Evolutionary conservation across 2,888 invertebrate species (phyloP).

Genomic region (Aphodius sticticus): DNA sequence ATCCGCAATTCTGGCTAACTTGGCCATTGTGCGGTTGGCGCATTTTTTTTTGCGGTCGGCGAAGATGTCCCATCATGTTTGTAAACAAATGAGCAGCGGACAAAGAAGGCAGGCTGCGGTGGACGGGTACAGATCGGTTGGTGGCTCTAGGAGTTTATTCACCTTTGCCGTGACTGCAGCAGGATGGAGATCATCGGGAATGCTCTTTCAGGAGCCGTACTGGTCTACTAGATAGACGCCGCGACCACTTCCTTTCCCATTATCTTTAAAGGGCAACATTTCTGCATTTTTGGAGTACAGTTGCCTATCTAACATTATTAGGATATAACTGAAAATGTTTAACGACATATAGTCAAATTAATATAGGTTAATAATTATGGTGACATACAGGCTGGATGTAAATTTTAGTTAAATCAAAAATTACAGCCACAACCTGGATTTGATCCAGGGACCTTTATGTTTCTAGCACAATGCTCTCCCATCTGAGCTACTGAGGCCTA

Average conservation of each 20-base stretch:
- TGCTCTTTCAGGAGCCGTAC: background rate
- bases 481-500: too few relatives aligned
- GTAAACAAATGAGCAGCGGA: background rate
- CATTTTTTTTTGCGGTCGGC: background rate
- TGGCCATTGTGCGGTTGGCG: background rate
- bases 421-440: too few relatives aligned
- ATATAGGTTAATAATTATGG: too few relatives aligned
- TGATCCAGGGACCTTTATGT: too few relatives aligned
- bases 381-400: too few relatives aligned
- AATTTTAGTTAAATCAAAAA: too few relatives aligned
- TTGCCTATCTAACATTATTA: too few relatives aligned
- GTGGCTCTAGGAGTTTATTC: background rate
- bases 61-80: background rate
- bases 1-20: background rate
- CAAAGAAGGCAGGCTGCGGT: background rate
- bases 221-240: background rate
- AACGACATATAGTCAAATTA: too few relatives aligned
- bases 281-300: background rate
- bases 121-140: background rate
- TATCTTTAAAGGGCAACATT: background rate
- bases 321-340: too few relatives aligned
- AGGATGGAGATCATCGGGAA: background rate
- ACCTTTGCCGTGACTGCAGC: slow-evolving; percentile 4
- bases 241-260: background rate
- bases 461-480: too few relatives aligned